Evolutionary conservation across 2,113 vertebrate genomes (phyloP), one percentile per base, ranked within the genome.

Genomic region (Anguilla japonica): DNA sequence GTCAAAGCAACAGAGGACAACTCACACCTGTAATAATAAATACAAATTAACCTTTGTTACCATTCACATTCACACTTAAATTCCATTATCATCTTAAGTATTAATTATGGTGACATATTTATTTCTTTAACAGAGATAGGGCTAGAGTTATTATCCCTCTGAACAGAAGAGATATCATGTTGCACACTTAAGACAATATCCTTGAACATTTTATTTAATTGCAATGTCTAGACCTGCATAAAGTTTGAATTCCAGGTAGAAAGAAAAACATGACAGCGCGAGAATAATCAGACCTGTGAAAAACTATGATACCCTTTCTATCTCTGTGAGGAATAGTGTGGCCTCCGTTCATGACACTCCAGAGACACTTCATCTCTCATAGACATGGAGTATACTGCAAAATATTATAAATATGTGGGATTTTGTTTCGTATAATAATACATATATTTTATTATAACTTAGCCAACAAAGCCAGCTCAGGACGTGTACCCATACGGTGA

Each of bases 11-110:
- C 9, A 40, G 81, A 13, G 41, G 34, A 83, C 40, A 40, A 75
- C 63, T 18, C 41, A 41, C 81, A 87, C 81, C 63, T 83, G 81
- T 57, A 29, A 82, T 82, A 82, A 86, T 46, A 82, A 71, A 86
- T 41, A 87, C 86, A 83, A 75, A 86, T 86, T 82, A 86, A 86
- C 79, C 85, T 79, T 39, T 82, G 79, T 71, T 82, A 67, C 79
- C 40, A 46, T 86, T 43, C 50, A 15, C 85, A 82, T 79, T 86
- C 85, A 67, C 85, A 82, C 85, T 67, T 57, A 41, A 57, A 82
- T 81, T 16, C 26, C 60, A 86, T 86, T 67, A 71, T 82, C 56
- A 67, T 26, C 56, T 86, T 86, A 46, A 63, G 57, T 41, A 56
- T 50, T 86, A 63, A 60, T 82, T 86, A 67, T 86, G 41, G 41